Percentiles rank a stretch among this genome's conserved stretches.
Conservation (phyloP, 2,797 vertebrate species). For the Coilia nasus region DNA sequence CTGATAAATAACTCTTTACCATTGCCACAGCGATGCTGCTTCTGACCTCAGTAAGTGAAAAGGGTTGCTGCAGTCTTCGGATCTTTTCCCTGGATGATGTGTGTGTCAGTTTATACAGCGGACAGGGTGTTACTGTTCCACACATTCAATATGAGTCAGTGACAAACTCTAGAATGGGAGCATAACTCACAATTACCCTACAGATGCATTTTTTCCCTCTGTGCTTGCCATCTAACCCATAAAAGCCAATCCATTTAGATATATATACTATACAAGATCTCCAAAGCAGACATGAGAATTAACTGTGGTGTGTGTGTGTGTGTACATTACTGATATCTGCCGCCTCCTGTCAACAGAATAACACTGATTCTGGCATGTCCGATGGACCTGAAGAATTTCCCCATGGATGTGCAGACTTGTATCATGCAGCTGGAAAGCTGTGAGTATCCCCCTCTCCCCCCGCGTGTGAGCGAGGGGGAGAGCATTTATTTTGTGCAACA, state of each 20-base stretch:
- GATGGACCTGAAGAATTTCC: conserved; percentile 97
- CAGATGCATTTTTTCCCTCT: background rate
- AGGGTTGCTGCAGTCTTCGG: background rate
- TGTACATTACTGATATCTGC: conserved; percentile 27
- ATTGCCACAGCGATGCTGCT: conserved; percentile 44
- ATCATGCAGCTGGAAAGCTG: conserved; percentile 99
- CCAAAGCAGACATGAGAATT: background rate
- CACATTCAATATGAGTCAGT: background rate
- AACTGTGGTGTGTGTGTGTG: background rate
- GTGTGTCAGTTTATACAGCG: background rate
- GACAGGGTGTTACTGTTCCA: background rate
- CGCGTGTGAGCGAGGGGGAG: conserved; percentile 30
- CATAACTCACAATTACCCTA: conserved; percentile 3
- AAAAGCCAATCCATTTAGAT: background rate
- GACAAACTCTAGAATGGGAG: background rate
- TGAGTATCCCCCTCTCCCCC: conserved; percentile 76
- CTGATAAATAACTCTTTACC: conserved; percentile 55
- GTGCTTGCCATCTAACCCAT: background rate
- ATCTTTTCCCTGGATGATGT: conserved; percentile 1
- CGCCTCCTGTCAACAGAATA: conserved; percentile 74
- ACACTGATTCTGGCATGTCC: conserved; percentile 86
- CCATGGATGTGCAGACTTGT: conserved; percentile 99
- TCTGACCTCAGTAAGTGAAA: conserved; percentile 33
- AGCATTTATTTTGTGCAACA: conserved; percentile 58
- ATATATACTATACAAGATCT: background rate